Percentiles rank a stretch among this genome's conserved stretches.
Evolutionary conservation across 2,113 vertebrate species (phyloP).

Genomic region (Epinephelus cyanopodus): DNA sequence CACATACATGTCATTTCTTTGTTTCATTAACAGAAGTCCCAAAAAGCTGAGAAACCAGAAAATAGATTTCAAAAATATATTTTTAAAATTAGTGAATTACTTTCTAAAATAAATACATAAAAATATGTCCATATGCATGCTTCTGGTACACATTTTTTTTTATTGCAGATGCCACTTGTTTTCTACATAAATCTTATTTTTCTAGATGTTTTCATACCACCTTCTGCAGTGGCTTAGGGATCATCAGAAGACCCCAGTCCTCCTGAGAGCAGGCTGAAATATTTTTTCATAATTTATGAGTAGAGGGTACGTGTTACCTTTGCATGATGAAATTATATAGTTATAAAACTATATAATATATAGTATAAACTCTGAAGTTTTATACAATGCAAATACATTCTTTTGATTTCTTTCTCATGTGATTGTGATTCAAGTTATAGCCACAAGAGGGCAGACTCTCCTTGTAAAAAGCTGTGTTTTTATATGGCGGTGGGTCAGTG

Average conservation of each 20-base stretch:
- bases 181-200: background rate
- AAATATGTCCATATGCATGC: background rate
- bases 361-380: too few species aligned
- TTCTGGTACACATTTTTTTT: background rate
- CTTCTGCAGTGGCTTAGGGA: background rate
- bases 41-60: background rate
- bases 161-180: background rate
- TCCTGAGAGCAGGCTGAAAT: background rate
- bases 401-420: background rate
- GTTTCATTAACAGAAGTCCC: background rate
- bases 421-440: slow-evolving; percentile 36
- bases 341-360: too few species aligned
- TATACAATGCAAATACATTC: too few species aligned
- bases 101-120: background rate
- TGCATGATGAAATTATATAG: background rate
- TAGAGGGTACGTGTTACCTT: background rate
- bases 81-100: background rate
- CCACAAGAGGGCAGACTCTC: slow-evolving; percentile 77
- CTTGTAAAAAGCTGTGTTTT: slow-evolving; percentile 19
- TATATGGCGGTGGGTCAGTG: background rate
- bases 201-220: background rate
- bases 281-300: background rate
- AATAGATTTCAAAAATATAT: background rate
- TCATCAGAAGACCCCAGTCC: background rate
- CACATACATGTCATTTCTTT: background rate